Conservation (phyloP, 2,888 invertebrate species). For the Maniola hyperantus region DNA sequence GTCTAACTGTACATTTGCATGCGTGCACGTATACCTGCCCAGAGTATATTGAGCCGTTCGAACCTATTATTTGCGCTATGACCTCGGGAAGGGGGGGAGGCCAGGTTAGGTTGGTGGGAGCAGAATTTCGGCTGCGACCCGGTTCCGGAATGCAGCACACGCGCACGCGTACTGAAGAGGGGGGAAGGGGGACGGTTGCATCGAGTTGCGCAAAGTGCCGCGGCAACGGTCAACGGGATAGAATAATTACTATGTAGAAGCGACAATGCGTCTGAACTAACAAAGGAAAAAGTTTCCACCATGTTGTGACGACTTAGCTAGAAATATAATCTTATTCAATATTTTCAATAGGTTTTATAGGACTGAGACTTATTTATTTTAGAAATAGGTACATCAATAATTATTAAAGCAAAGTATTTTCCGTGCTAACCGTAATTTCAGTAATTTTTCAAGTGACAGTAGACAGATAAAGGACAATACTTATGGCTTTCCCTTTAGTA, state of each 20-base stretch:
- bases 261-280: neutral
- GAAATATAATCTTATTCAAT: no score
- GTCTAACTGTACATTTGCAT: slow-evolving; percentile 81
- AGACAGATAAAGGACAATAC: no score
- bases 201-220: slow-evolving; percentile 78
- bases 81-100: slow-evolving; percentile 51
- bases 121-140: slow-evolving; percentile 77
- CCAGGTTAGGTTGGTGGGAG: slow-evolving; percentile 54
- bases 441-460: no score
- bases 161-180: slow-evolving; percentile 70
- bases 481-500: no score
- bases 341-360: no score
- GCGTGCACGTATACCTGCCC: slow-evolving; percentile 70
- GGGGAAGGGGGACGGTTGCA: slow-evolving; percentile 64
- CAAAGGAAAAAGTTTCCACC: no score
- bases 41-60: slow-evolving; percentile 40
- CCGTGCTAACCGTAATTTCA: no score
- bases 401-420: no score
- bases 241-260: slow-evolving; percentile 34
- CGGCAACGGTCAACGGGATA: slow-evolving; percentile 46
- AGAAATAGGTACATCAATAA: no score
- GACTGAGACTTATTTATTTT: no score
- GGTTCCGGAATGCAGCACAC: slow-evolving; percentile 79
- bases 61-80: slow-evolving; percentile 48
- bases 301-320: no score